phyloP scores from a whole-genome alignment of 2,797 vertebrate genomes.

The Nyctibius grandis region DNA sequence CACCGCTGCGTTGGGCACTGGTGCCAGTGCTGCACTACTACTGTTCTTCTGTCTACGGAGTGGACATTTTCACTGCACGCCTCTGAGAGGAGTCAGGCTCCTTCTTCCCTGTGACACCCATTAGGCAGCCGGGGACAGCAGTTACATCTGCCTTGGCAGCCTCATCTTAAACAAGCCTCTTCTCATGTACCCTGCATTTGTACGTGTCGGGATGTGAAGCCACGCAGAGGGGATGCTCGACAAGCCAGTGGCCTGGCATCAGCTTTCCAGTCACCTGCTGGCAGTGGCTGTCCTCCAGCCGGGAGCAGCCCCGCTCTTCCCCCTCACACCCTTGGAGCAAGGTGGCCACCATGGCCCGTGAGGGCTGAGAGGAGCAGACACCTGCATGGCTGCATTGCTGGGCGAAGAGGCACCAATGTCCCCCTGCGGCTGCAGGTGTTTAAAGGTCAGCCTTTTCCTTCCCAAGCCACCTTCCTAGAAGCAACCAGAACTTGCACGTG shows the following conservation, averaged over 20 bases:
- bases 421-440: accelerated
- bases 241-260: accelerated
- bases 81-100: neutral
- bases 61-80: neutral
- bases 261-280: neutral
- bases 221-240: accelerated
- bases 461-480: neutral
- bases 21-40: neutral
- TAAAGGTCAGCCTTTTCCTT: neutral
- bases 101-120: neutral
- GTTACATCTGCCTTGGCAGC: neutral
- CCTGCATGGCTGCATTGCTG: neutral
- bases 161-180: neutral
- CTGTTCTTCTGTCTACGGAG: neutral
- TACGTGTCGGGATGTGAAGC: accelerated
- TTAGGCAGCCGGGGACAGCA: neutral
- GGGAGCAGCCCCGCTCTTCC: neutral
- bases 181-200: neutral
- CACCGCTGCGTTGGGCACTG: accelerated
- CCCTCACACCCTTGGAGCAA: neutral
- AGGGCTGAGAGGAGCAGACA: neutral
- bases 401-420: neutral
- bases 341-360: accelerated
- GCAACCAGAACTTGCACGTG: neutral
- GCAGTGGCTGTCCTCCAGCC: neutral